A percentile compares a stretch with the other conserved stretches of the same genome.
Conservation (phyloP, 2,888 invertebrate genomes). For the Apamea anceps region DNA sequence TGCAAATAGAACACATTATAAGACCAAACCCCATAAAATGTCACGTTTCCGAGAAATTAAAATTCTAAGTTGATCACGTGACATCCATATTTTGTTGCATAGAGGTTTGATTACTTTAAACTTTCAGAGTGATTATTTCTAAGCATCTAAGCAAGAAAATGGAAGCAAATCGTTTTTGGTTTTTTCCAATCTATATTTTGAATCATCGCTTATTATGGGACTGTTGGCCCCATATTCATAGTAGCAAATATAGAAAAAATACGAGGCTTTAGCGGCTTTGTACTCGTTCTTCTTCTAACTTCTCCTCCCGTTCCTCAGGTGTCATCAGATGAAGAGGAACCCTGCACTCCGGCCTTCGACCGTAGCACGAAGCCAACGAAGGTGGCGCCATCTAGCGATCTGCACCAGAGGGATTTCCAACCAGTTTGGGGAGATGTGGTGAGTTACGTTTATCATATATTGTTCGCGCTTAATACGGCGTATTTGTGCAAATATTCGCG, state of each 20-base stretch:
- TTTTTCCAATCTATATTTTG: not conserved
- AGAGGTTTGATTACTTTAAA: not conserved
- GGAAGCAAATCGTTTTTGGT: not conserved
- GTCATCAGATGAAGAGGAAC: slow-evolving; percentile 83
- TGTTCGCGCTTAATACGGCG: not conserved
- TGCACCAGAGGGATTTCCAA: slow-evolving; percentile 90
- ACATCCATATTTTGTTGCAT: not conserved
- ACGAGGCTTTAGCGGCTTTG: not conserved
- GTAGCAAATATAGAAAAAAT: not conserved
- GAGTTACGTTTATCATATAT: slow-evolving; percentile 70
- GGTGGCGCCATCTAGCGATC: slow-evolving; percentile 76
- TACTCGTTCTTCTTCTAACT: slow-evolving; percentile 5
- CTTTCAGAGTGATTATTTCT: not conserved
- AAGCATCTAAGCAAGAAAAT: not conserved
- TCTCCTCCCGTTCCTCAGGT: slow-evolving; percentile 64
- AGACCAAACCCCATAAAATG: too few species aligned
- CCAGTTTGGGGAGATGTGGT: slow-evolving; percentile 91
- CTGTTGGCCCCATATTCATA: not conserved
- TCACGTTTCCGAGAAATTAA: too few species aligned
- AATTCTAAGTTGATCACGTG: not conserved
- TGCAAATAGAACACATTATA: not conserved
- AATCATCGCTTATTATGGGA: not conserved
- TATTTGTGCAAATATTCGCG: not conserved
- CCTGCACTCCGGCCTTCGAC: slow-evolving; percentile 89
- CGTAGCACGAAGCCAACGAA: slow-evolving; percentile 90